Evolutionary conservation across 2,797 vertebrate species (phyloP).

Genomic region (Rallus crepitans): DNA sequence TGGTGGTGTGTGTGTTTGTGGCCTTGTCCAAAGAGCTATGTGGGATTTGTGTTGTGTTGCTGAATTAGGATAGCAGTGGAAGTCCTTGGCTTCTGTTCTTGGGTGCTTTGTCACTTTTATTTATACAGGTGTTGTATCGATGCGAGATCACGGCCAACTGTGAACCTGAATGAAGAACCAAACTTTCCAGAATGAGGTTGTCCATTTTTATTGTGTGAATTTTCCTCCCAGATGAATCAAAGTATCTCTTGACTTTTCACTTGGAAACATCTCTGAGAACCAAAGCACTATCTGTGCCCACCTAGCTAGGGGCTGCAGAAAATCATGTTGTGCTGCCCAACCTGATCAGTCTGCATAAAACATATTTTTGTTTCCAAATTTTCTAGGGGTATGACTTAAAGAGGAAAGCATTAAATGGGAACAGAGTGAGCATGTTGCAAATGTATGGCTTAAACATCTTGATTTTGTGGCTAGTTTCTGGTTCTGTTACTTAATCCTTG

Average conservation of each 20-base stretch:
- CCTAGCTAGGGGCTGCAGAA: neutral
- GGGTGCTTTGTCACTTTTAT: neutral
- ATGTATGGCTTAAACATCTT: neutral
- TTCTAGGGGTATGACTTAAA: neutral
- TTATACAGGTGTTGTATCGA: rapidly evolving
- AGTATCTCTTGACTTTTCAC: neutral
- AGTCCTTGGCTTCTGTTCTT: neutral
- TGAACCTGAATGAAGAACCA: neutral
- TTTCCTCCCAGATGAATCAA: neutral
- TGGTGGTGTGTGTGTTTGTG: neutral
- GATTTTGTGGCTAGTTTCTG: rapidly evolving
- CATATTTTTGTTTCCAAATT: neutral
- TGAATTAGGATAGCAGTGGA: neutral
- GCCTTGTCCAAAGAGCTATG: neutral
- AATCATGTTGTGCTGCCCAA: neutral
- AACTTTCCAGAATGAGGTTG: neutral
- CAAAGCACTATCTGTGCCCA: neutral
- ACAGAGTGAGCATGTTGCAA: neutral
- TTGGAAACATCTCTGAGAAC: neutral
- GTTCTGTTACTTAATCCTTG: neutral
- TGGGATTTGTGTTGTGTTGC: neutral
- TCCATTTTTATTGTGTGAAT: neutral
- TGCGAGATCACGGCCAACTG: neutral
- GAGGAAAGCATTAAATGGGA: neutral
- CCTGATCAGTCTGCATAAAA: neutral